Evolutionary conservation across 2,888 invertebrate genomes (phyloP).

Genomic region (Sepiola atlantica): DNA sequence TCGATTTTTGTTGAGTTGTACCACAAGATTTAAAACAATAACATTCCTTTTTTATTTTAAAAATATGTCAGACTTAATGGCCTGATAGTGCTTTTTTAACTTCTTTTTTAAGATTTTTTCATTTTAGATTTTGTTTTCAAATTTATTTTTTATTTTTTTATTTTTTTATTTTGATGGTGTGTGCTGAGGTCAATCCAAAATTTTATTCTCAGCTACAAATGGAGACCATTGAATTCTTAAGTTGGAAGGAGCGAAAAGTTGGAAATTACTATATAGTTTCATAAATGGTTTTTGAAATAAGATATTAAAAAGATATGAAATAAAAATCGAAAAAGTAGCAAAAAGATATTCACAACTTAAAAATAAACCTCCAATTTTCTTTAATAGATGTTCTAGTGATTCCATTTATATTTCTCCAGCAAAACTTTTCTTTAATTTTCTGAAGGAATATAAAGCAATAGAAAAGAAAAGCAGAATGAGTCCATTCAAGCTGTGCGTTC

Average conservation of each 20-base stretch:
- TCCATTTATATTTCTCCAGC: neutral
- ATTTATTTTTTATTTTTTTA: too few relatives aligned
- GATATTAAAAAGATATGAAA: neutral
- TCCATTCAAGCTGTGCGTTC: too few relatives aligned
- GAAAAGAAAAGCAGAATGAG: too few relatives aligned
- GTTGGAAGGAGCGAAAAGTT: neutral
- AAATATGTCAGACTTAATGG: too few relatives aligned
- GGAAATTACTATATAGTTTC: neutral
- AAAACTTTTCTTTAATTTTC: neutral
- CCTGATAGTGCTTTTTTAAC: too few relatives aligned
- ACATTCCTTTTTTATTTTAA: too few relatives aligned
- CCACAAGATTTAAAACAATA: too few relatives aligned
- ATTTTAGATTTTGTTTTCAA: neutral
- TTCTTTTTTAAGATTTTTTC: neutral
- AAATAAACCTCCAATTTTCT: neutral
- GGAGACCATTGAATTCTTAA: neutral
- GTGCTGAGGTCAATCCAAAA: neutral
- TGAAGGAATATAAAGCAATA: neutral
- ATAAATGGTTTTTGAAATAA: neutral
- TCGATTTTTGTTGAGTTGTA: too few relatives aligned
- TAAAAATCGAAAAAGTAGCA: neutral
- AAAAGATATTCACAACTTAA: neutral
- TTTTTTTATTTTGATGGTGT: too few relatives aligned
- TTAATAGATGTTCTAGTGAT: neutral
- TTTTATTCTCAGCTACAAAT: neutral